Percentiles rank a stretch among this genome's conserved stretches.
Evolutionary conservation across 2,113 vertebrate species (phyloP).

Genomic region (Spheniscus mendiculus): DNA sequence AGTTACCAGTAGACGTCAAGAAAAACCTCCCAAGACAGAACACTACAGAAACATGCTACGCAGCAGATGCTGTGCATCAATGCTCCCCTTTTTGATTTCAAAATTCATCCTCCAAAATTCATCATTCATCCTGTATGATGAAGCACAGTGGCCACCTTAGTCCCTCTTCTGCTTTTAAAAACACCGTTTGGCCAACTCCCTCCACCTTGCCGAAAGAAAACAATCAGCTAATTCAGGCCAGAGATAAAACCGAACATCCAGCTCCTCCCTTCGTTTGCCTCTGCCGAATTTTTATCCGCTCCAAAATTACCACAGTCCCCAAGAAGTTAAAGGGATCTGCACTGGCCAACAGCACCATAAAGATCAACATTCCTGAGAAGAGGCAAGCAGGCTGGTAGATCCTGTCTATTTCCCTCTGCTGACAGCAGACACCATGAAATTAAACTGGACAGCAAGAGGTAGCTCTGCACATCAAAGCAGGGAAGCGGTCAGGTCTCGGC

Average conservation of each 20-base stretch:
- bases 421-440: not conserved
- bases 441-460: not conserved
- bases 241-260: not conserved
- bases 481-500: not conserved
- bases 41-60: not conserved
- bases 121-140: too few relatives aligned
- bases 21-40: not conserved
- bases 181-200: not conserved
- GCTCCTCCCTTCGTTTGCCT: not conserved
- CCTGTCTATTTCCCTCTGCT: not conserved
- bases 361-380: not conserved
- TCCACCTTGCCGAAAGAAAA: not conserved
- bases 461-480: not conserved
- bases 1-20: not conserved
- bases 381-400: not conserved
- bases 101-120: not conserved
- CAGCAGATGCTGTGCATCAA: not conserved
- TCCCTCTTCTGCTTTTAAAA: not conserved
- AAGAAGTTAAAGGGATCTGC: not conserved
- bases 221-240: not conserved
- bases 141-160: not conserved
- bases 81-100: not conserved
- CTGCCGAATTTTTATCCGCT: not conserved
- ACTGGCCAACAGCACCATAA: not conserved
- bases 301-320: not conserved